Evolutionary conservation across 2,888 invertebrate genomes (phyloP).

Genomic region (Heliconius cydno): DNA sequence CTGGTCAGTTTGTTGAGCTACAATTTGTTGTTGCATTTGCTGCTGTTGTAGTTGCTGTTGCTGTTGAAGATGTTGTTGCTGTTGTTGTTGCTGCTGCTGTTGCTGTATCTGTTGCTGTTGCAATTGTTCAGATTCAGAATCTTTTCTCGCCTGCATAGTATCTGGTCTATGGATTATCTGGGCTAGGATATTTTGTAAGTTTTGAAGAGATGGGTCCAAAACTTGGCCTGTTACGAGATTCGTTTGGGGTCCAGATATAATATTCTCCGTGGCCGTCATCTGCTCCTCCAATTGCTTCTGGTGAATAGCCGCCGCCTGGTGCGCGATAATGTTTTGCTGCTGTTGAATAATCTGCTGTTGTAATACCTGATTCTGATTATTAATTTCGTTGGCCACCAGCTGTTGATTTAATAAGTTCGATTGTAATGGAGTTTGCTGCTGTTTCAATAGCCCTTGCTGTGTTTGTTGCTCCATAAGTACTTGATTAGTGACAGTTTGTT

Average conservation of each 20-base stretch:
- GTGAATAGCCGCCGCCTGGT: constrained; percentile 77
- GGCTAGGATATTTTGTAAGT: constrained; percentile 74
- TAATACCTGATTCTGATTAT: constrained; percentile 77
- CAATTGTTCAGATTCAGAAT: constrained; percentile 71
- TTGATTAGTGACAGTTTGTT: constrained; percentile 70
- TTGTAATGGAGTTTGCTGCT: constrained; percentile 66
- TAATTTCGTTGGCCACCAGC: constrained; percentile 67
- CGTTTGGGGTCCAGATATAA: constrained; percentile 64
- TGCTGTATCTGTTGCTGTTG: constrained; percentile 59
- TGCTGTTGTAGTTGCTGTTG: constrained; percentile 56
- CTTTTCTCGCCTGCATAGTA: constrained; percentile 69
- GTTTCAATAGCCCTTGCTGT: constrained; percentile 64
- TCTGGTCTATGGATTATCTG: constrained; percentile 79
- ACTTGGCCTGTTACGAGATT: constrained; percentile 72
- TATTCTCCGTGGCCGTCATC: constrained; percentile 68
- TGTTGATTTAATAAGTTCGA: constrained; percentile 68
- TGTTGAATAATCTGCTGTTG: constrained; percentile 82
- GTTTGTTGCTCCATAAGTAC: constrained; percentile 67
- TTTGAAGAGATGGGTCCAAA: constrained; percentile 80
- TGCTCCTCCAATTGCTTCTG: constrained; percentile 78
- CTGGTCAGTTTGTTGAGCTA: constrained; percentile 51
- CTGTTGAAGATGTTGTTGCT: constrained; percentile 53
- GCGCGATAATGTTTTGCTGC: constrained; percentile 76
- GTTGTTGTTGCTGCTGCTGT: constrained; percentile 55
- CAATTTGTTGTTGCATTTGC: constrained; percentile 55